Percentiles rank a stretch among this genome's conserved stretches.
Evolutionary conservation across 2,113 vertebrate species (phyloP).

Genomic region (Leptobrachium leishanense): DNA sequence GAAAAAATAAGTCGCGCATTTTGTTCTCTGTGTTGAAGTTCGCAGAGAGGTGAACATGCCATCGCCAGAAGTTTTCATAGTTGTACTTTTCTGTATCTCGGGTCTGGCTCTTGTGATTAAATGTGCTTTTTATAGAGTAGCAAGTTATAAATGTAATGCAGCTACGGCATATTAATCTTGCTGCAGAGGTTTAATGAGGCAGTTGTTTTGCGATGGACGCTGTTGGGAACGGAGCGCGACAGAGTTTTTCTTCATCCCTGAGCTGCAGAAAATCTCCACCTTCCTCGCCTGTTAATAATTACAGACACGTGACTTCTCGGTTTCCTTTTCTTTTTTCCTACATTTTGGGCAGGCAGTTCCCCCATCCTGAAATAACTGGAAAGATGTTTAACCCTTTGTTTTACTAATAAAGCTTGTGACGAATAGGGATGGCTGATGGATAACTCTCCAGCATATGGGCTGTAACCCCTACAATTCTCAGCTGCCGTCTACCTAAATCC

Average conservation of each 20-base stretch:
- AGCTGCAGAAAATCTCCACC: constrained; percentile 73
- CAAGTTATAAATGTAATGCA: constrained; percentile 83
- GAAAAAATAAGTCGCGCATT: constrained; percentile 12
- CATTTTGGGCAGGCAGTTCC: constrained; percentile 70
- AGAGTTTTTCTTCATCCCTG: constrained; percentile 88
- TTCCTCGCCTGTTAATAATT: constrained; percentile 90
- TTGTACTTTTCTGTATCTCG: constrained; percentile 76
- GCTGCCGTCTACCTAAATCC: too few species aligned
- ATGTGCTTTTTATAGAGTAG: constrained; percentile 83
- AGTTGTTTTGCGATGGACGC: constrained; percentile 87
- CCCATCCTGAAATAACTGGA: constrained; percentile 77
- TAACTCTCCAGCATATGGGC: too few species aligned
- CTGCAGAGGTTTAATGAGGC: constrained; percentile 94
- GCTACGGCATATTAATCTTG: constrained; percentile 83
- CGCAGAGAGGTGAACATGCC: constrained; percentile 31
- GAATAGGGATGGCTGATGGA: too few species aligned
- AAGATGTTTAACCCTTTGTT: constrained; percentile 64
- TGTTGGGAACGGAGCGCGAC: constrained; percentile 82
- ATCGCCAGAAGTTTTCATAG: constrained; percentile 75
- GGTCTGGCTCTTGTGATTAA: constrained; percentile 76
- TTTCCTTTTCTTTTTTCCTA: constrained; percentile 62
- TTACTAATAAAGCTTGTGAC: neutral
- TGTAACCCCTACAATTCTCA: too few species aligned
- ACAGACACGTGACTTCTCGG: constrained; percentile 87
- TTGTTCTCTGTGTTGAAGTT: constrained; percentile 21